These are phyloP conservation scores for Borostomias antarcticus DNA, from an alignment of 2,797 vertebrate species.

Conservation along the genomic window DNA sequence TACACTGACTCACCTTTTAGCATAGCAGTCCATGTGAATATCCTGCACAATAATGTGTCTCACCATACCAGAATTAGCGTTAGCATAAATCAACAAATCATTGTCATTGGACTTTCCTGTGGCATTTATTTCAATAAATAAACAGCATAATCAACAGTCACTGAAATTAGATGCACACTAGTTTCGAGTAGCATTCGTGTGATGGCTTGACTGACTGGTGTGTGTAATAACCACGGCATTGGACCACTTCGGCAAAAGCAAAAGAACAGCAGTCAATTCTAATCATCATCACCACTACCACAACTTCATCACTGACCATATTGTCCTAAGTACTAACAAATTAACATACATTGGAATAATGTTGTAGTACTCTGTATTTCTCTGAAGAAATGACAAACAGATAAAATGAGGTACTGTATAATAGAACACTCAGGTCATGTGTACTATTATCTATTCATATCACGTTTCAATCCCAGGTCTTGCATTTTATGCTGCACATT, in stretches of 20 bases:
- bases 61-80: no score
- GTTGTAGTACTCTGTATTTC: conserved; percentile 33
- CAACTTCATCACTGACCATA: conserved; percentile 17
- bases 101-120: not conserved
- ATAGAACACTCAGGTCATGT: conserved; percentile 53
- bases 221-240: not conserved
- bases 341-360: no score
- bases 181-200: not conserved
- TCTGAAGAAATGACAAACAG: conserved; percentile 43
- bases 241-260: conserved; percentile 34
- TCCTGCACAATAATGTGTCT: no score
- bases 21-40: no score
- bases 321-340: no score
- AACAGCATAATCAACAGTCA: not conserved
- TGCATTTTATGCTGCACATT: conserved; percentile 62
- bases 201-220: not conserved
- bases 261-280: conserved; percentile 33
- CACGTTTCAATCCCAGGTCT: conserved; percentile 10
- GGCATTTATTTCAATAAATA: conserved; percentile 1
- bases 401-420: conserved; percentile 68
- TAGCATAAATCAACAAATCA: no score
- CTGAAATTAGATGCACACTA: not conserved
- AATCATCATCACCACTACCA: conserved; percentile 43
- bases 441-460: conserved; percentile 30
- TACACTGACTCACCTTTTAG: no score